Evolutionary conservation across 2,113 vertebrate genomes (phyloP).

Genomic region (Mustela nigripes): DNA sequence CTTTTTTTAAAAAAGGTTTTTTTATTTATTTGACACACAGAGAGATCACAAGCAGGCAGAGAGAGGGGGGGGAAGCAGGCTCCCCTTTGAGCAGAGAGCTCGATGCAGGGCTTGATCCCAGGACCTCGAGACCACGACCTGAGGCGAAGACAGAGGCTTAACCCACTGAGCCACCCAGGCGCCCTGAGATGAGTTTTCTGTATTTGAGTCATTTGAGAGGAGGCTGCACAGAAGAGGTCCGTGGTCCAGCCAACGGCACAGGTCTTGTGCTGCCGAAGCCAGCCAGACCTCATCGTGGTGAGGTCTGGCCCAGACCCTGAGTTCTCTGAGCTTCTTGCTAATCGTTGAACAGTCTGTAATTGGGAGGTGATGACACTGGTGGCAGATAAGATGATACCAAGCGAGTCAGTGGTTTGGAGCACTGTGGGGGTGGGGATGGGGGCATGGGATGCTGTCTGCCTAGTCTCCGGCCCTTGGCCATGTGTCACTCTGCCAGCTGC

Average conservation of each 20-base stretch:
- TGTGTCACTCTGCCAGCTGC: background rate
- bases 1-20: no score
- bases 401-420: background rate
- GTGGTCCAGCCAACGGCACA: background rate
- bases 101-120: no score
- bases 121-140: no score
- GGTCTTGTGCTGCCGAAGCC: background rate
- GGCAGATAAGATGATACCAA: background rate
- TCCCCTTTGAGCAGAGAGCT: no score
- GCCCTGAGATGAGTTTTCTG: background rate
- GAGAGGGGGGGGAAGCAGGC: no score
- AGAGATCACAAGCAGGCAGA: no score
- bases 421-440: fast-evolving
- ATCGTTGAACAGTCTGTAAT: background rate
- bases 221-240: background rate
- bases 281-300: fast-evolving
- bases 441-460: background rate
- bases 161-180: no score
- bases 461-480: background rate
- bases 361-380: background rate
- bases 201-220: background rate
- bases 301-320: background rate
- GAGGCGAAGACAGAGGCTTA: no score
- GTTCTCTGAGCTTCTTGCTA: background rate
- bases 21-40: no score